These are phyloP conservation scores for Rousettus madagascariensis DNA, from an alignment of 2,797 vertebrate genomes.

Conservation along the genomic window DNA sequence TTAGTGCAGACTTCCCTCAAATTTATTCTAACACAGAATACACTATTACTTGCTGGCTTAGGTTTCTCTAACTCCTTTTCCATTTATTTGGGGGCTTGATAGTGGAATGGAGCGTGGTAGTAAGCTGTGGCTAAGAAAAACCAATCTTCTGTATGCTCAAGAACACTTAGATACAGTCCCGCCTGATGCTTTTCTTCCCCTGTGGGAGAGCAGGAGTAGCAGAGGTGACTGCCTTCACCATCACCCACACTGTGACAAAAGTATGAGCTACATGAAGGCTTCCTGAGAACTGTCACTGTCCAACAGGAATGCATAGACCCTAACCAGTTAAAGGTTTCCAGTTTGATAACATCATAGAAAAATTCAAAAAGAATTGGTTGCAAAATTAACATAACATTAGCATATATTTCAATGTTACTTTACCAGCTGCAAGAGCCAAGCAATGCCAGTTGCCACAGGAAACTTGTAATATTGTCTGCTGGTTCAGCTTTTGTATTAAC, in stretches of 20 bases:
- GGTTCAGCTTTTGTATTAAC: constrained; percentile 95
- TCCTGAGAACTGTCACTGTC: background rate
- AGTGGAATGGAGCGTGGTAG: background rate
- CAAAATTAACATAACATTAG: constrained; percentile 22
- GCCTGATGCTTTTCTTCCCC: background rate
- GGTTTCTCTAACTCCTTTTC: background rate
- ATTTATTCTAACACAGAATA: background rate
- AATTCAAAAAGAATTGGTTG: background rate
- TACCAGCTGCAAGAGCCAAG: constrained; percentile 97
- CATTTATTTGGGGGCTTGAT: background rate
- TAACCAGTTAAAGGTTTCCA: background rate
- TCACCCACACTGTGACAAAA: background rate
- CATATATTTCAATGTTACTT: constrained; percentile 63
- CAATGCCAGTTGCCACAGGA: constrained; percentile 99
- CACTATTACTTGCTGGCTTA: background rate
- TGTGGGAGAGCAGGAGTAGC: background rate
- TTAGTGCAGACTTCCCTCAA: background rate
- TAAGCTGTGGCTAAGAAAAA: background rate
- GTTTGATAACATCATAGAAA: background rate
- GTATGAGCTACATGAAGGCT: background rate
- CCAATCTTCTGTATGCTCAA: background rate
- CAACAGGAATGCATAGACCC: background rate
- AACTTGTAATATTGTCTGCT: constrained; percentile 95
- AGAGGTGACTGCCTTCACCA: background rate
- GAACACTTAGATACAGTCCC: background rate